Conservation (phyloP, 2,888 invertebrate genomes). For the Protonemura montana region DNA sequence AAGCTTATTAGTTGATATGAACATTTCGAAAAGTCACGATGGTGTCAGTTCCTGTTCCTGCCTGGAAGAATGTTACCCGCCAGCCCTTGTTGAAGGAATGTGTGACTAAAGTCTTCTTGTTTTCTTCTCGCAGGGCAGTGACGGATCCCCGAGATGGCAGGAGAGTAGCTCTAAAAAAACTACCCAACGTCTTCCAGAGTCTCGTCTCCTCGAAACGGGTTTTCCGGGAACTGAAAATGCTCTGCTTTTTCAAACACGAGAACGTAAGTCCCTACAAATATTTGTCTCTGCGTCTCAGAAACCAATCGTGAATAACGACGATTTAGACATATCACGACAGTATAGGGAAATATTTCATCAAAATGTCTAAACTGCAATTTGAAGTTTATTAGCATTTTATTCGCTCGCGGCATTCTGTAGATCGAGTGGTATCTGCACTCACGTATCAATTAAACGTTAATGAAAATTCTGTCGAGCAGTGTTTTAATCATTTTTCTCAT, state of each 20-base stretch:
- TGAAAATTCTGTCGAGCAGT: neutral
- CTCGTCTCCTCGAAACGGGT: conserved; percentile 98
- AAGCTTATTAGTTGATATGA: no score
- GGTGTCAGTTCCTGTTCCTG: no score
- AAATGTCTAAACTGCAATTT: neutral
- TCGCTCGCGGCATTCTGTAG: neutral
- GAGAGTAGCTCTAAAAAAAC: conserved; percentile 97
- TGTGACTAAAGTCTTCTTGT: neutral
- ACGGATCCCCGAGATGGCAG: conserved; percentile 98
- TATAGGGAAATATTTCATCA: neutral
- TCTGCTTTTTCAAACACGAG: conserved; percentile 99
- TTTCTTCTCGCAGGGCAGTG: conserved; percentile 83
- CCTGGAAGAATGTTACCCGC: no score
- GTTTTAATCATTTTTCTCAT: neutral
- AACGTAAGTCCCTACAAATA: conserved; percentile 82
- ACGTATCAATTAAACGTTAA: neutral
- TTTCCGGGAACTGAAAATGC: conserved; percentile 98
- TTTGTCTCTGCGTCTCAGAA: neutral
- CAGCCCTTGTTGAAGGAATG: no score
- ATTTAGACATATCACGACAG: neutral
- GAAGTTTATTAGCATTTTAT: neutral
- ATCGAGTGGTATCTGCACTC: neutral
- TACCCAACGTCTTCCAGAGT: conserved; percentile 99
- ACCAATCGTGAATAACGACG: neutral
- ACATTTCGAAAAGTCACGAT: no score